Percentiles rank a stretch among this genome's conserved stretches.
These are phyloP conservation scores for Ellobius talpinus DNA, from an alignment of 2,113 vertebrate genomes.

Conservation along the genomic window DNA sequence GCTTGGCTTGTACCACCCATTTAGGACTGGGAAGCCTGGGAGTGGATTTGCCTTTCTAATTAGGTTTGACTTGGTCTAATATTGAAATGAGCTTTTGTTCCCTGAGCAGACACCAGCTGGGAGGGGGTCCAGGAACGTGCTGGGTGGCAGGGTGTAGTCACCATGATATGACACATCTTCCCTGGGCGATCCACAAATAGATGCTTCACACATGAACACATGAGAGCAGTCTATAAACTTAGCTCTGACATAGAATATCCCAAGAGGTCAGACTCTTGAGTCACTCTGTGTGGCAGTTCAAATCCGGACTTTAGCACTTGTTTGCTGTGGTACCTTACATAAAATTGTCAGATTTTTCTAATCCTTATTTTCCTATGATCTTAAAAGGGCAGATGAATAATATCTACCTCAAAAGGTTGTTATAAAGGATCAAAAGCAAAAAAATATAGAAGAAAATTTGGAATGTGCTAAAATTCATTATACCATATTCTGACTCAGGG, in stretches of 20 bases:
- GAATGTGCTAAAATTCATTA: not conserved
- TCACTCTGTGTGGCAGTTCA: conserved; percentile 73
- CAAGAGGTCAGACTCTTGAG: conserved; percentile 73
- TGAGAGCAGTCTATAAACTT: conserved; percentile 77
- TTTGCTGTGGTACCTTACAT: conserved; percentile 28
- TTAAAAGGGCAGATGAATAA: conserved; percentile 47
- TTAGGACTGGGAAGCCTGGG: conserved; percentile 61
- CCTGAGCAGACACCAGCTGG: conserved; percentile 79
- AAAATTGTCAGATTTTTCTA: conserved; percentile 30
- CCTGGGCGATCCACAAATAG: conserved; percentile 79
- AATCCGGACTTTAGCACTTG: conserved; percentile 55
- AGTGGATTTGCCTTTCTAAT: conserved; percentile 84
- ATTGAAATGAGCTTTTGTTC: conserved; percentile 83
- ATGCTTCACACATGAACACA: conserved; percentile 70
- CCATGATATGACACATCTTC: conserved; percentile 81
- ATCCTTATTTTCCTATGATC: not conserved
- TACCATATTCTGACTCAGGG: not conserved
- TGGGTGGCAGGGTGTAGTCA: conserved; percentile 83
- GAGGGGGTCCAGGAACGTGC: conserved; percentile 80
- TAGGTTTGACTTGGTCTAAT: conserved; percentile 82
- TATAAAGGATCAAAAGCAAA: not conserved
- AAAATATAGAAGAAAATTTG: conserved; percentile 6
- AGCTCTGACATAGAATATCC: conserved; percentile 69
- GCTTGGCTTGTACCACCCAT: conserved; percentile 74
- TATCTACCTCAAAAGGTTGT: conserved; percentile 1